A percentile compares a stretch with the other conserved stretches of the same genome.
Evolutionary conservation across 2,797 vertebrate species (phyloP).

Genomic region (Lagocephalus sceleratus): DNA sequence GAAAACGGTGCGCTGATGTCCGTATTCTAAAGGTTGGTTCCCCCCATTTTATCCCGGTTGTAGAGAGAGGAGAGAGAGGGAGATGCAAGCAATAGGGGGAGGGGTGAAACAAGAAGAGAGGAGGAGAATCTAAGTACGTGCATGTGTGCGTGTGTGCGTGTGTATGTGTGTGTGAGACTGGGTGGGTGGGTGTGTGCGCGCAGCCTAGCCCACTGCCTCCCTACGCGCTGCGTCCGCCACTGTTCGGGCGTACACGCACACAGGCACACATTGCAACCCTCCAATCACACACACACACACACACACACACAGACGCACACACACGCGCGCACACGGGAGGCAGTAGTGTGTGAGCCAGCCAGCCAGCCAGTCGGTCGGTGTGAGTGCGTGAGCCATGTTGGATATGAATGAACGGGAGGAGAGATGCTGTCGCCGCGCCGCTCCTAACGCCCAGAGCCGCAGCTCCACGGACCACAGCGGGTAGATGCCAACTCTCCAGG

Average conservation of each 20-base stretch:
- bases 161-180: constrained; percentile 70
- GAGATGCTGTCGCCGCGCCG: constrained; percentile 77
- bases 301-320: constrained; percentile 18
- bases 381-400: constrained; percentile 89
- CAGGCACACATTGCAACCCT: constrained; percentile 13
- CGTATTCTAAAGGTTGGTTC: too few species aligned
- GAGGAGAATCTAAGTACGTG: constrained; percentile 63
- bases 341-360: constrained; percentile 41
- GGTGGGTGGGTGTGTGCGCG: constrained; percentile 65
- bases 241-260: constrained; percentile 28
- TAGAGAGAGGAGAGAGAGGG: background rate
- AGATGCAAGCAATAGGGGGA: constrained; percentile 67
- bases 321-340: constrained; percentile 16
- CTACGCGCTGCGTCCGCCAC: constrained; percentile 21
- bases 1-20: constrained; percentile 36
- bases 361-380: constrained; percentile 51
- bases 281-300: constrained; percentile 25
- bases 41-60: too few species aligned
- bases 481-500: constrained; percentile 82
- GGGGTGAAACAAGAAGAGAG: constrained; percentile 65
- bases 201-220: constrained; percentile 11
- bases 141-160: constrained; percentile 56
- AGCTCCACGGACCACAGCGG: constrained; percentile 72
- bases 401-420: constrained; percentile 81
- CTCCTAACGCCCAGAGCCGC: constrained; percentile 71